These are phyloP conservation scores for Sinotaia quadrata DNA, from an alignment of 2,888 invertebrate genomes.

Conservation along the genomic window DNA sequence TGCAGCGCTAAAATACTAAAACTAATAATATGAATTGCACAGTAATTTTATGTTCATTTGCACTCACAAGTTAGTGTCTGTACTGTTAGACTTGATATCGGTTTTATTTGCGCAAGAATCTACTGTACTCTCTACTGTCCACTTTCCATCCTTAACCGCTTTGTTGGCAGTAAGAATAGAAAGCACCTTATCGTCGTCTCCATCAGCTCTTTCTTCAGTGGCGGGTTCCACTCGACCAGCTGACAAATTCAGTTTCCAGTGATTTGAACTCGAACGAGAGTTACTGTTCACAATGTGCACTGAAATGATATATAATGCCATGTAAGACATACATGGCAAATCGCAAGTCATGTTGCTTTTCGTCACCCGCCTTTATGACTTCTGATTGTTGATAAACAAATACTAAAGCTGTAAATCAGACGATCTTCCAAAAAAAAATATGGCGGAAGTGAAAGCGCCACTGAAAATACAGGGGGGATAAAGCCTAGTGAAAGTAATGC, in stretches of 20 bases:
- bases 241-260: slow-evolving; percentile 83
- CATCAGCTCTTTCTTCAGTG: slow-evolving; percentile 44
- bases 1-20: no score
- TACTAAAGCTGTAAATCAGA: no score
- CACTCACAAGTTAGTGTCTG: no score
- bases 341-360: slow-evolving; percentile 62
- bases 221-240: slow-evolving; percentile 74
- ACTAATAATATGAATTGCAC: no score
- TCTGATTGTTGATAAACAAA: no score
- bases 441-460: neutral
- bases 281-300: slow-evolving; percentile 83
- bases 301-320: slow-evolving; percentile 81
- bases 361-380: neutral
- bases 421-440: no score
- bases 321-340: slow-evolving; percentile 74
- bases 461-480: neutral
- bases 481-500: no score
- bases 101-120: no score
- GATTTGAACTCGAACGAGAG: slow-evolving; percentile 88
- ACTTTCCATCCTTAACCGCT: slow-evolving; percentile 23
- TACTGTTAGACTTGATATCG: no score
- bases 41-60: no score
- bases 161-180: slow-evolving; percentile 24
- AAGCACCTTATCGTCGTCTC: slow-evolving; percentile 24
- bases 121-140: slow-evolving; percentile 14